Percentiles rank a stretch among this genome's conserved stretches.
Conservation (phyloP, 2,797 vertebrate species). For the Ceyx erithaca region DNA sequence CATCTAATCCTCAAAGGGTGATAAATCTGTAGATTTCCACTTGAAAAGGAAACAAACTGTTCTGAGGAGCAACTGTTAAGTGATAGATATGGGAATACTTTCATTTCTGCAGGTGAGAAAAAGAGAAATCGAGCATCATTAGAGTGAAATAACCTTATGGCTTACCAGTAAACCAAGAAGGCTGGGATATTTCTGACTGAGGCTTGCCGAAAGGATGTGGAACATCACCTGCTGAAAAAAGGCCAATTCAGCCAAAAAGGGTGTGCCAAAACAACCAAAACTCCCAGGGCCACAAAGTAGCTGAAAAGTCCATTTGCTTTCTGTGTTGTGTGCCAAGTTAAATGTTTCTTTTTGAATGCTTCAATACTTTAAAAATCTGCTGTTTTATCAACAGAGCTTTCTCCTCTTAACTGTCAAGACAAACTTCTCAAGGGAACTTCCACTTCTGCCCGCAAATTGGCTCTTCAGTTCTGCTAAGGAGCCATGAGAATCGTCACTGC, state of each 20-base stretch:
- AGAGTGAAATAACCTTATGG: not conserved
- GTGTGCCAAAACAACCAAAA: not conserved
- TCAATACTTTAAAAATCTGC: not conserved
- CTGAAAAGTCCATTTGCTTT: not conserved
- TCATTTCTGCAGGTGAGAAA: constrained; percentile 28
- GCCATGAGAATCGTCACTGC: not conserved
- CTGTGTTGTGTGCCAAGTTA: not conserved
- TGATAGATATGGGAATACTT: constrained; percentile 20
- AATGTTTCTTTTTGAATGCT: not conserved
- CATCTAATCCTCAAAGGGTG: constrained; percentile 26
- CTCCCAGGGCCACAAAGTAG: not conserved
- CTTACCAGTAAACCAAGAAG: not conserved
- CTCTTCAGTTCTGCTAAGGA: not conserved
- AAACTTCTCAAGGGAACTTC: not conserved
- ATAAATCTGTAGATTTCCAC: constrained; percentile 20
- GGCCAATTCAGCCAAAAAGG: not conserved
- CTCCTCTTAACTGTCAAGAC: not conserved
- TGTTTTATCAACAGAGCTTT: not conserved
- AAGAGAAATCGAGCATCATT: not conserved
- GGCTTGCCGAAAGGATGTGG: fast-evolving
- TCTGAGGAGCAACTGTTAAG: constrained; percentile 8
- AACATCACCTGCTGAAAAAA: not conserved
- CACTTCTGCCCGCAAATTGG: not conserved
- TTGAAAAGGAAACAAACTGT: constrained; percentile 40
- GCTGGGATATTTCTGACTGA: not conserved